Evolutionary conservation across 2,888 invertebrate species (phyloP), one percentile per base, ranked within the genome.

Genomic region (Anthophora plumipes): DNA sequence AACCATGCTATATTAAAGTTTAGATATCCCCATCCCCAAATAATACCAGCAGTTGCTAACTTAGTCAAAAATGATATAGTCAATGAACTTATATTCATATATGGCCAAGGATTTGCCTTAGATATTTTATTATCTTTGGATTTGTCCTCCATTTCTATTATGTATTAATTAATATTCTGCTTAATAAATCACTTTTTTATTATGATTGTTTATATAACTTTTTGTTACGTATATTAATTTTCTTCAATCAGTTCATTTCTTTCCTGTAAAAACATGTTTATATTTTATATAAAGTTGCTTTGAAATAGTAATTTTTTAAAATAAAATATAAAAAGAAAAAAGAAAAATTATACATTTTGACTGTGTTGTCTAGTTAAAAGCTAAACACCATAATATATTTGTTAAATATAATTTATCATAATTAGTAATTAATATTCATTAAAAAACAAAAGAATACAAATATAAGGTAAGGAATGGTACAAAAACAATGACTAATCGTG

Each of bases 1-100:
- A 98, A 95, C 98, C 98, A 98, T 61, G 97, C 98, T 57, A 97
- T 95, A 88, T 97, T 97, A 95, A 98, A 96, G 92, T 97, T 96
- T 96, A 97, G 96, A 91, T 97, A 97, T 1, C 97, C 97, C 66
- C 96, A 95, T 69, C 97, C 93, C 94, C 97, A 98, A 59, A 97
- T 96, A 11, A 95, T 94, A 37, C 97, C 97, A 39, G 97, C 96
- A 70, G 97, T 94, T 68, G 96, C 95, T 60, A 96, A 72, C 84
- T 92, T 93, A 5, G 86, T 76, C 0, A 90, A 43, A 46, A 93
- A 85, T 3, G 92, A 90, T 57, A 89, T 77, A 0, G 83, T 60
- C 22, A 93, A 52, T 2, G 93, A 91, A 6, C 78, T 67, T n/a
- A 91, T 75, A 37, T 87, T 93, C 92, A 92, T 91, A n/a, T 90